phyloP scores from a whole-genome alignment of 2,113 vertebrate species.

The Proterorhinus semilunaris region DNA sequence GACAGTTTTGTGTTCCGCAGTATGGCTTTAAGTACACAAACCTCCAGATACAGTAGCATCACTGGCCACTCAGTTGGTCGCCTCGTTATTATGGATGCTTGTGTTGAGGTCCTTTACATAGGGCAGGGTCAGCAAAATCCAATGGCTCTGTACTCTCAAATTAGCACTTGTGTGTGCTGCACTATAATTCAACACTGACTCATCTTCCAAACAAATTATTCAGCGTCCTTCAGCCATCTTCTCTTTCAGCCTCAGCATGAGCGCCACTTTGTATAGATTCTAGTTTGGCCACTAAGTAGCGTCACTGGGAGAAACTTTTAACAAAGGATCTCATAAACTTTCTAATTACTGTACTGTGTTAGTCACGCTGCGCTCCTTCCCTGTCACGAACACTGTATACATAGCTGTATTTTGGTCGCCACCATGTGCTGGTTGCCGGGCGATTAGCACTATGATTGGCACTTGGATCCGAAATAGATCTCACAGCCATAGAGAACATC shows the following conservation, averaged over 20 bases:
- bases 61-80: not conserved
- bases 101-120: not conserved
- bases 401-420: slow-evolving; percentile 31
- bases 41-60: not conserved
- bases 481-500: slow-evolving; percentile 62
- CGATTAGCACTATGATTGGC: slow-evolving; percentile 63
- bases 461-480: slow-evolving; percentile 68
- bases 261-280: not conserved
- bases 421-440: slow-evolving; percentile 40
- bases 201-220: not conserved
- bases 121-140: not conserved
- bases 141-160: not conserved
- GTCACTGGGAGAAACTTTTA: slow-evolving; percentile 20
- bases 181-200: not conserved
- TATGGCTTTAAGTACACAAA: not conserved
- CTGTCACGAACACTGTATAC: not conserved
- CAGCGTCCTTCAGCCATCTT: not conserved
- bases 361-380: not conserved
- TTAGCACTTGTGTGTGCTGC: not conserved
- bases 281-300: not conserved
- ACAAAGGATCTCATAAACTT: slow-evolving; percentile 2
- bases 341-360: slow-evolving; percentile 11
- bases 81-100: not conserved
- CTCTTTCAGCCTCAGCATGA: not conserved
- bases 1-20: no score